Evolutionary conservation across 2,888 invertebrate genomes (phyloP).

Genomic region (Aporophyla lueneburgensis): DNA sequence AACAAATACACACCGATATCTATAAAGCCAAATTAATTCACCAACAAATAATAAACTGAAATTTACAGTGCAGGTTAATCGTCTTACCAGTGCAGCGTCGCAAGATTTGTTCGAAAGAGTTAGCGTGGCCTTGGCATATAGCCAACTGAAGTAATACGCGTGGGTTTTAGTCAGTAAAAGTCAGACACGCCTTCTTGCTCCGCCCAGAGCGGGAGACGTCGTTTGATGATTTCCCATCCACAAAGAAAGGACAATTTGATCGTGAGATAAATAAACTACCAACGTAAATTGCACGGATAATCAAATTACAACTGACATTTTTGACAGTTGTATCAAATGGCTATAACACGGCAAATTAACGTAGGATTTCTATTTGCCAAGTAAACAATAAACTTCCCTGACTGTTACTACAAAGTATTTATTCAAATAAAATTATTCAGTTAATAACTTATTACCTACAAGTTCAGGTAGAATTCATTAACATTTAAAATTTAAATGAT

Average conservation of each 20-base stretch:
- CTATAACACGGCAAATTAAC: background rate
- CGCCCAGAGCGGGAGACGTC: no score
- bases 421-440: constrained; percentile 21
- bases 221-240: no score
- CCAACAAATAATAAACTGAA: background rate
- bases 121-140: no score
- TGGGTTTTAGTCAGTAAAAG: no score
- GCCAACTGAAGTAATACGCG: no score
- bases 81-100: no score
- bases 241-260: no score
- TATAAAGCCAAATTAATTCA: background rate
- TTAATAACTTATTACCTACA: constrained; percentile 24
- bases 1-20: background rate
- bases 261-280: no score
- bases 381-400: background rate
- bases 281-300: background rate
- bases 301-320: background rate
- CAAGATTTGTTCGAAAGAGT: no score
- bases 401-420: background rate
- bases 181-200: no score
- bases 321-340: background rate
- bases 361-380: background rate
- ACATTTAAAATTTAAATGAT: constrained; percentile 27
- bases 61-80: no score
- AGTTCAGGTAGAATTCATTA: constrained; percentile 32